Base-by-base conservation (phyloP, 2,113 vertebrate species). In the Mugil cephalus region DNA sequence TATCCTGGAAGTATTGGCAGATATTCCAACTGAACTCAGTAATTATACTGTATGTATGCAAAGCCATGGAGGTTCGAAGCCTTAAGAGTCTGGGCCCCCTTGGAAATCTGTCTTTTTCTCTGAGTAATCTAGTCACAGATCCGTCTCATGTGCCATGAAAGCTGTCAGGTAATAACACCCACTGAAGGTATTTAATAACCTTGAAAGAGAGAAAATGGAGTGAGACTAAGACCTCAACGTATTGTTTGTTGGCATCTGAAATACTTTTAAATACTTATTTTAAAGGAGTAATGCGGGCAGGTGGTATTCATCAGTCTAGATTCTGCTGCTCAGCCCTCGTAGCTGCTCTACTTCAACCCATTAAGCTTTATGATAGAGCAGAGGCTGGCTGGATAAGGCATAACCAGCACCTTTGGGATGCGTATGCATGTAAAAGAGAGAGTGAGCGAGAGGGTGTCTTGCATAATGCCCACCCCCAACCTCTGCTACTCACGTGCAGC, bases 401-500 rank as follows among this genome's bases (percentile, higher is more conserved):
- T 40, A 77, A 76, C 38, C 79, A 24, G 65, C 67, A 71, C 63
- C 84, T 84, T 84, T 82, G 59, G 51, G 75, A 81, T 71, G 45
- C 0, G 38, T 54, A 19, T 74, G 72, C 50, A 61, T 68, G 50
- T 55, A 45, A 86, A 51, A 19, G 47, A 71, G 56, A 69, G 63
- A 74, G 56, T 1, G 59, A 77, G 68, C 10, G 47, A 83, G 66
- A 56, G 12, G 47, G 50, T 10, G 55, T 66, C 79, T 88, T 90
- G 90, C 88, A 69, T 88, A 93, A 91, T 72, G 68, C 48, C 64
- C 56, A n/a, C 54, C 66, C 83, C 87, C 77, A 46, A 43, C 51
- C 69, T 42, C 30, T 55, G 47, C 52, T 69, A 42, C 84, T 91
- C 92, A 91, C 85, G 84, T 92, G 90, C 74, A 78, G 86, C 87